These are phyloP conservation scores for Aphelinus atriplicis DNA, from an alignment of 1,140 invertebrate genomes.

Conservation along the genomic window DNA sequence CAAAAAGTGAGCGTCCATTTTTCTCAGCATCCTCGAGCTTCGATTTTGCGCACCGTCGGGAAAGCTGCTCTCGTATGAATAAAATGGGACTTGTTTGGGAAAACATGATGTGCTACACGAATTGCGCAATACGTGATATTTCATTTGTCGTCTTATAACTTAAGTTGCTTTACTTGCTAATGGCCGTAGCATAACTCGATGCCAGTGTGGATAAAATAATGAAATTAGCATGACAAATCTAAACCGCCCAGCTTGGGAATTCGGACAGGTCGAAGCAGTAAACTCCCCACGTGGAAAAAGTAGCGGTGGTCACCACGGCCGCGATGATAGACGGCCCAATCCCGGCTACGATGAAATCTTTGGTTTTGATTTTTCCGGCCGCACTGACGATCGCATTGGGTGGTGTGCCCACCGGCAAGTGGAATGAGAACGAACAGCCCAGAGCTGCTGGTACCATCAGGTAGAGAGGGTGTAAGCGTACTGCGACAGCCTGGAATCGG, in stretches of 20 bases:
- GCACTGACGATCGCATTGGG: conserved; percentile 95
- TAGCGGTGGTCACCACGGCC: conserved; percentile 72
- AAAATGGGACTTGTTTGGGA: too few relatives aligned
- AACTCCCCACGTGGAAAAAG: conserved; percentile 76
- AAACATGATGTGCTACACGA: too few relatives aligned
- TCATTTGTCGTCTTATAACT: conserved; percentile 12
- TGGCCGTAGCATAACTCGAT: too few relatives aligned
- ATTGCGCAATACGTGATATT: not conserved
- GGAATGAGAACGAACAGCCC: conserved; percentile 71
- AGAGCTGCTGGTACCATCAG: conserved; percentile 76
- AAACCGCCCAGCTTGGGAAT: conserved; percentile 67
- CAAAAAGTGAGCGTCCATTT: too few relatives aligned
- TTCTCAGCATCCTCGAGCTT: too few relatives aligned
- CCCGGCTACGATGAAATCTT: conserved; percentile 82
- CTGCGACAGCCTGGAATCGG: conserved; percentile 64
- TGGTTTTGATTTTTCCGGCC: conserved; percentile 79
- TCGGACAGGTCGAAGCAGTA: conserved; percentile 68
- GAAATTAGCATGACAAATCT: not conserved
- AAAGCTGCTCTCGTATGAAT: too few relatives aligned
- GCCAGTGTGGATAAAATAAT: not conserved
- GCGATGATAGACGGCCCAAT: conserved; percentile 82
- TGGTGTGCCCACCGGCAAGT: conserved; percentile 85
- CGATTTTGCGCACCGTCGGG: too few relatives aligned
- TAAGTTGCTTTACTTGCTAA: not conserved
- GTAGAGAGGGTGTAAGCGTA: conserved; percentile 73